Base-by-base conservation (phyloP, 2,113 vertebrate species). In the Nothoprocta pentlandii region DNA sequence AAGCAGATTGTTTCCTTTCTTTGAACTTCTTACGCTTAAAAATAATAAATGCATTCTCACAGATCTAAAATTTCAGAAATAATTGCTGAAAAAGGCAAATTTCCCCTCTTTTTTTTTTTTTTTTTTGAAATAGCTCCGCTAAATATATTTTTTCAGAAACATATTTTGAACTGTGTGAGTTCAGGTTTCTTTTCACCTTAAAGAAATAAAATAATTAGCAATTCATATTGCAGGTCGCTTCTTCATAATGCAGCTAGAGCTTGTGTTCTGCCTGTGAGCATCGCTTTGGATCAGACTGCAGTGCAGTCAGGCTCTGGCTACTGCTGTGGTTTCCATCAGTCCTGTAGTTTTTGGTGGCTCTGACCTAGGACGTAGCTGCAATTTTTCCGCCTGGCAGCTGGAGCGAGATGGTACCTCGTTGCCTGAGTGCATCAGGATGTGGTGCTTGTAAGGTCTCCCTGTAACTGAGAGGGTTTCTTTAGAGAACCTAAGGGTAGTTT, bases 391-490 rank as follows among this genome's bases (percentile, higher is more conserved):
- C 0, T 3, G 44, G 28, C 36, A 25, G 36, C 42, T 19, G 28
- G 7, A n/a, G 64, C 23, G 2, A 7, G 8, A 11, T 63, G 54
- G 15, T 56, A 4, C 10, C 4, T 0, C 39, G 9, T 76, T 47
- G 47, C 54, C 46, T 28, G 46, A 10, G 5, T 9, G 15, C 44
- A 49, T 19, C 22, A 3, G 1, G 5, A 11, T 4, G 5, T 14
- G 58, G 7, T 66, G n/a, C 32, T 47, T 36, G 14, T 15, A 3
- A 4, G 28, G 10, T 26, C 66, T 78, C 20, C 7, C 3, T 39
- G 2, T 16, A 17, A 8, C 16, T 3, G 32, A 2, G 39, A 4
- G 49, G 0, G 0, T 58, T 78, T 36, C 62, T 41, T 64, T 46
- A 3, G 2, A 16, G 32, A 69, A 36, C 64, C 58, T 73, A 22